These are phyloP conservation scores for Rhea americana DNA, from an alignment of 2,113 vertebrate species.

Conservation along the genomic window DNA sequence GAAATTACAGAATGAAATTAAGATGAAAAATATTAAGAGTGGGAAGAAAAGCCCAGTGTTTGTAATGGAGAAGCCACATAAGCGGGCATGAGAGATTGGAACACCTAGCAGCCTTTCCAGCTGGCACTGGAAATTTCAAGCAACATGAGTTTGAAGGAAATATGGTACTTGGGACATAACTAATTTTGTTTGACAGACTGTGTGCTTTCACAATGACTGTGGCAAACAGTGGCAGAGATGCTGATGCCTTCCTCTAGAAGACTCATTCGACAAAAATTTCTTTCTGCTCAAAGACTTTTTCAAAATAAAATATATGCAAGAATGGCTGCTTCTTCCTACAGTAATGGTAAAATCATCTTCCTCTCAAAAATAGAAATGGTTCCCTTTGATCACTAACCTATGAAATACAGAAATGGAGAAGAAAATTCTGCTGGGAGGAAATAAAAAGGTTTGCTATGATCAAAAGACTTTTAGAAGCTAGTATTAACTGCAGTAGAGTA, in stretches of 20 bases:
- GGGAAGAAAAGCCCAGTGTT: not conserved
- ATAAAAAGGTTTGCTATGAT: not conserved
- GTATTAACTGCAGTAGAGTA: not conserved
- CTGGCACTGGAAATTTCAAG: not conserved
- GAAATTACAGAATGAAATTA: not conserved
- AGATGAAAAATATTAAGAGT: not conserved
- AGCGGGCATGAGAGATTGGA: not conserved
- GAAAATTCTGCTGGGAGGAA: slow-evolving; percentile 7
- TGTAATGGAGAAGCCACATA: not conserved
- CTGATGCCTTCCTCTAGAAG: not conserved
- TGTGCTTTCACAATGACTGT: not conserved
- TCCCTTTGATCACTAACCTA: not conserved
- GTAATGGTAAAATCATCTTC: not conserved
- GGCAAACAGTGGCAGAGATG: not conserved
- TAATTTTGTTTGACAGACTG: not conserved
- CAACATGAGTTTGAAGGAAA: not conserved
- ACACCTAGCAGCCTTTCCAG: not conserved
- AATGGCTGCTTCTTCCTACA: not conserved
- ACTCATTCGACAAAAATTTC: not conserved
- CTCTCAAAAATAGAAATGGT: not conserved
- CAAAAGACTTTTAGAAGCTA: slow-evolving; percentile 15
- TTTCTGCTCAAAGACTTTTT: not conserved
- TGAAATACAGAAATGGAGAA: not conserved
- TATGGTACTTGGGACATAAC: fast-evolving
- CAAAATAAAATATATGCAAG: not conserved